A percentile compares a stretch with the other conserved stretches of the same genome.
Evolutionary conservation across 2,113 vertebrate species (phyloP).

Genomic region (Epinephelus lanceolatus): DNA sequence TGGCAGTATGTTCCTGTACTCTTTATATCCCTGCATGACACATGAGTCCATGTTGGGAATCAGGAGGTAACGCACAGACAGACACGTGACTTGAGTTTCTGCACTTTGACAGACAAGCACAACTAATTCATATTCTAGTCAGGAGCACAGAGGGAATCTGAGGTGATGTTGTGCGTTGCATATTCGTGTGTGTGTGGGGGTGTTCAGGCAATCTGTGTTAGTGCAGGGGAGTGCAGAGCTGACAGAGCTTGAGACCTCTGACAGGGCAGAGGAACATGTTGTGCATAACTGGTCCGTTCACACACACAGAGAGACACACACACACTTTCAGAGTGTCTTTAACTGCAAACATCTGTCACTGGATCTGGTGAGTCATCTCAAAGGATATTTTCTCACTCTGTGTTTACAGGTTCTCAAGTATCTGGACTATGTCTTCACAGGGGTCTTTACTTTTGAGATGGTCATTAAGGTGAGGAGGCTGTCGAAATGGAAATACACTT

Average conservation of each 20-base stretch:
- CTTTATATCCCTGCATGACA: background rate
- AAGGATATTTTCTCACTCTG: conserved; percentile 2
- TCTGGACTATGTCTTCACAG: conserved; percentile 98
- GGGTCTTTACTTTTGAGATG: conserved; percentile 99
- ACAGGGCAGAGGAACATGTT: conserved; percentile 33
- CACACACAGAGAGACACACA: conserved; percentile 1
- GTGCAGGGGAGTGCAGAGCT: conserved; percentile 36
- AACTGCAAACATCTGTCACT: conserved; percentile 21
- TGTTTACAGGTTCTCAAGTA: conserved; percentile 93
- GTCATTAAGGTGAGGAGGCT: conserved; percentile 94
- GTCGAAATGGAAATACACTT: background rate
- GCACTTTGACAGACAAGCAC: conserved; percentile 54
- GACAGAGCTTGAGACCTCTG: conserved; percentile 43
- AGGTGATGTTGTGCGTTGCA: conserved; percentile 35
- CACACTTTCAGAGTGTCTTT: conserved; percentile 3
- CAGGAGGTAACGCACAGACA: background rate
- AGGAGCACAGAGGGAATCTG: conserved; percentile 25
- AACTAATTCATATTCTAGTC: conserved; percentile 57
- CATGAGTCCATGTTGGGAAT: background rate
- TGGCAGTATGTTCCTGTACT: background rate
- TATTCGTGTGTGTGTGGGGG: conserved; percentile 10
- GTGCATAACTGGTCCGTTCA: conserved; percentile 19
- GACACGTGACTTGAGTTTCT: conserved; percentile 28
- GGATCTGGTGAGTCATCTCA: conserved; percentile 18
- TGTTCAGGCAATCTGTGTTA: conserved; percentile 31